Percentiles rank a stretch among this genome's conserved stretches.
phyloP scores from a whole-genome alignment of 1,140 invertebrate genomes.

The Phortica variegata region DNA sequence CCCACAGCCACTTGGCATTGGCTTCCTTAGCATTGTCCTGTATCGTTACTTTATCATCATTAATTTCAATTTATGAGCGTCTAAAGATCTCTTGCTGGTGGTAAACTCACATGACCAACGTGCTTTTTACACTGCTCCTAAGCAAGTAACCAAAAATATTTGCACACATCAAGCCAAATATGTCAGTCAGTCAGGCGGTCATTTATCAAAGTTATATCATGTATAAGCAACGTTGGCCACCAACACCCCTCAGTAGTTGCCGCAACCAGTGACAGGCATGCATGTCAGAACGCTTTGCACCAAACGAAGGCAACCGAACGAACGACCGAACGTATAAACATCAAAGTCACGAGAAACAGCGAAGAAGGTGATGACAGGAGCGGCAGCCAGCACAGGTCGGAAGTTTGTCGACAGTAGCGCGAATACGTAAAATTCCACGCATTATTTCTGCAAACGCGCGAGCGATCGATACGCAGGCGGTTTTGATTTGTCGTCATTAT shows the following conservation, averaged over 20 bases:
- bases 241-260: too few relatives aligned
- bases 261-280: too few relatives aligned
- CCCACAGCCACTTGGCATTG: not conserved
- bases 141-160: not conserved
- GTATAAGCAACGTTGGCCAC: too few relatives aligned
- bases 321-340: too few relatives aligned
- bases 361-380: too few relatives aligned
- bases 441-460: too few relatives aligned
- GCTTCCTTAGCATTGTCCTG: too few relatives aligned
- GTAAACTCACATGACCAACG: too few relatives aligned
- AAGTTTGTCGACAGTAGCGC: slow-evolving; percentile 9
- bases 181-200: slow-evolving; percentile 24
- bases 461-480: slow-evolving; percentile 38
- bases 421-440: slow-evolving; percentile 7
- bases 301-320: too few relatives aligned
- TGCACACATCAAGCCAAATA: slow-evolving; percentile 29
- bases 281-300: too few relatives aligned
- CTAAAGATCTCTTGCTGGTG: slow-evolving; percentile 25
- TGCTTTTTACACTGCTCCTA: slow-evolving; percentile 9
- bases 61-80: slow-evolving; percentile 38
- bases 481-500: slow-evolving; percentile 35
- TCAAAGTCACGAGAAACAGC: too few relatives aligned
- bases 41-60: slow-evolving; percentile 32
- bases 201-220: slow-evolving; percentile 11
- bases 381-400: not conserved